phyloP scores from a whole-genome alignment of 2,888 invertebrate genomes.

The Heterodera filipjevi region DNA sequence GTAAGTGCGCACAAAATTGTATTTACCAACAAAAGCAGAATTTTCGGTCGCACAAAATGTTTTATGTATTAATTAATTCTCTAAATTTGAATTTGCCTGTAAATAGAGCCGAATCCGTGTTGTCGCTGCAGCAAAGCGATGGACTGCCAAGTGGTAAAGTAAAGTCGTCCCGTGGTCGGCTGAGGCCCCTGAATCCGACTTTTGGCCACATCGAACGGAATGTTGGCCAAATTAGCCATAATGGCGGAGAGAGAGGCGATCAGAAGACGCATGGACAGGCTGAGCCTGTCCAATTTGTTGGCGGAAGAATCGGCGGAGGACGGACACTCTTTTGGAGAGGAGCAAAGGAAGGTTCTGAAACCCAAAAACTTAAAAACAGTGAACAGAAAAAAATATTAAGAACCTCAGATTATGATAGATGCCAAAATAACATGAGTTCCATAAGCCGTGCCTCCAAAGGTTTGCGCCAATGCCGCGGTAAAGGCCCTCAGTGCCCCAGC shows the following conservation, averaged over 20 bases:
- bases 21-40: too few relatives aligned
- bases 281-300: slow-evolving; percentile 40
- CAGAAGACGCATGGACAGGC: slow-evolving; percentile 69
- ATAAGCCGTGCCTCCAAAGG: slow-evolving; percentile 80
- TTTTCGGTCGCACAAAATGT: neutral
- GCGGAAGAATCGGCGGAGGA: neutral
- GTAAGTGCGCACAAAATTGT: too few relatives aligned
- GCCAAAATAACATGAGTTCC: slow-evolving; percentile 89
- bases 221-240: slow-evolving; percentile 83
- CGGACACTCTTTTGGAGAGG: neutral
- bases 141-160: slow-evolving; percentile 77
- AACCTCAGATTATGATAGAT: slow-evolving; percentile 85
- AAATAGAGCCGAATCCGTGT: slow-evolving; percentile 86
- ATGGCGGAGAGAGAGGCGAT: slow-evolving; percentile 87
- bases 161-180: slow-evolving; percentile 76
- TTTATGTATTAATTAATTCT: neutral
- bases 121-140: slow-evolving; percentile 79
- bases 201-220: slow-evolving; percentile 94
- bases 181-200: slow-evolving; percentile 81
- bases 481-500: slow-evolving; percentile 73
- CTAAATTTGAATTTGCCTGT: slow-evolving; percentile 67
- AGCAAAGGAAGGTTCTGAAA: neutral
- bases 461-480: slow-evolving; percentile 80
- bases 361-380: neutral
- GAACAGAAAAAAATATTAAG: neutral